These are phyloP conservation scores for Meiosimyza platycephala DNA, from an alignment of 2,888 invertebrate genomes.

Conservation along the genomic window DNA sequence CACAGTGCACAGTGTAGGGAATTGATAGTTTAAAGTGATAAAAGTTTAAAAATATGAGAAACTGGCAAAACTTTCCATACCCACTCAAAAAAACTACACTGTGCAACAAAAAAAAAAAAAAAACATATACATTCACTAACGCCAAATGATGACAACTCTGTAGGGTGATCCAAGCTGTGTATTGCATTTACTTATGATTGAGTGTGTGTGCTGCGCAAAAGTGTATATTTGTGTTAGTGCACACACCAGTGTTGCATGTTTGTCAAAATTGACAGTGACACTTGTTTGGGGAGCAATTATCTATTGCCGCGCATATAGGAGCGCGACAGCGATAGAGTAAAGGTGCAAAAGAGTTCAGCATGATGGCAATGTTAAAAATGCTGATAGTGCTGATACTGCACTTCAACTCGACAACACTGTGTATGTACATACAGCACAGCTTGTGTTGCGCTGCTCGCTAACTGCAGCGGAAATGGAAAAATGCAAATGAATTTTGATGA, in stretches of 20 bases:
- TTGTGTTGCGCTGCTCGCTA: not conserved
- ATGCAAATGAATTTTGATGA: conserved; percentile 42
- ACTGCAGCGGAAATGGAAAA: conserved; percentile 22
- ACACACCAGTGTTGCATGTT: conserved; percentile 22
- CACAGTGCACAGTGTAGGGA: too few relatives aligned
- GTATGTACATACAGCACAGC: not conserved
- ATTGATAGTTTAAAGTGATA: too few relatives aligned
- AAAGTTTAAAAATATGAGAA: too few relatives aligned
- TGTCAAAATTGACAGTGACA: conserved; percentile 22
- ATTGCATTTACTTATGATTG: too few relatives aligned
- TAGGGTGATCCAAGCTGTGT: not conserved
- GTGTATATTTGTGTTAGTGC: not conserved
- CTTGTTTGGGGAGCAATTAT: conserved; percentile 27
- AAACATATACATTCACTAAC: too few relatives aligned
- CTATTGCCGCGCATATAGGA: not conserved
- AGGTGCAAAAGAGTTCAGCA: not conserved
- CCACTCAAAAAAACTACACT: too few relatives aligned
- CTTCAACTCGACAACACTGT: not conserved
- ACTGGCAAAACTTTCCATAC: too few relatives aligned
- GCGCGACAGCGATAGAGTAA: not conserved
- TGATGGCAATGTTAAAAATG: too few relatives aligned
- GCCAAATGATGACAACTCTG: too few relatives aligned
- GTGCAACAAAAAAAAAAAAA: too few relatives aligned
- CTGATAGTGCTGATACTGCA: not conserved
- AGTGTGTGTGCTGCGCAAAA: not conserved